Conservation (phyloP, 2,113 vertebrate species). For the Ramphastos sulfuratus region DNA sequence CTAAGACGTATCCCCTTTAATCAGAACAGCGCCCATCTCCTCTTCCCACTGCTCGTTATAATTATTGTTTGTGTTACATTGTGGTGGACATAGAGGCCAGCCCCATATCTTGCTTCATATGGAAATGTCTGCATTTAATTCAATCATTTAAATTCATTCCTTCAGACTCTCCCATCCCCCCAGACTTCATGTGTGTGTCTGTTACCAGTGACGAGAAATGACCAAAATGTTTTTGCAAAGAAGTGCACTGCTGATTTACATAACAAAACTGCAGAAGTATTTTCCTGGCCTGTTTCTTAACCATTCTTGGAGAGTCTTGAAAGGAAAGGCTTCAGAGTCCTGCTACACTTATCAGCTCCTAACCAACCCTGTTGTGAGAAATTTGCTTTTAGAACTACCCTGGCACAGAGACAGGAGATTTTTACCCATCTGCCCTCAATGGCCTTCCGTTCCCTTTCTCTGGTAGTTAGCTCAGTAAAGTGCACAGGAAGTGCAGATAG, state of each 20-base stretch:
- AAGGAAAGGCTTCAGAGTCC: not conserved
- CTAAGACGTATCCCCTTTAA: constrained; percentile 25
- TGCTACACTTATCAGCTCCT: not conserved
- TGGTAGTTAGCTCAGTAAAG: not conserved
- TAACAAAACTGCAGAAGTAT: not conserved
- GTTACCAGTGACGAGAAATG: not conserved
- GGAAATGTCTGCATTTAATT: not conserved
- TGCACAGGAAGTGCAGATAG: not conserved
- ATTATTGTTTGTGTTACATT: not conserved
- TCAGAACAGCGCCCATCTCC: not conserved
- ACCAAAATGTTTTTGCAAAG: not conserved
- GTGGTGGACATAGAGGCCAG: not conserved
- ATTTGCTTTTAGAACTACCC: not conserved
- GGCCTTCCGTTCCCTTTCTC: not conserved
- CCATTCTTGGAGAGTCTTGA: not conserved
- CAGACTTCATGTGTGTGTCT: not conserved
- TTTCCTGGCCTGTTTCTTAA: not conserved
- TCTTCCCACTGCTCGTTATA: not conserved
- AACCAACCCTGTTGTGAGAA: not conserved
- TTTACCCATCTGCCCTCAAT: not conserved
- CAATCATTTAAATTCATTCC: not conserved
- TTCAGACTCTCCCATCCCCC: not conserved
- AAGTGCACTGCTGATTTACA: not conserved
- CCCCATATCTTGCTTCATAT: not conserved
- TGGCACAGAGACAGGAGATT: not conserved